These are phyloP conservation scores for Avahi laniger DNA, from an alignment of 2,797 vertebrate genomes.

Conservation along the genomic window DNA sequence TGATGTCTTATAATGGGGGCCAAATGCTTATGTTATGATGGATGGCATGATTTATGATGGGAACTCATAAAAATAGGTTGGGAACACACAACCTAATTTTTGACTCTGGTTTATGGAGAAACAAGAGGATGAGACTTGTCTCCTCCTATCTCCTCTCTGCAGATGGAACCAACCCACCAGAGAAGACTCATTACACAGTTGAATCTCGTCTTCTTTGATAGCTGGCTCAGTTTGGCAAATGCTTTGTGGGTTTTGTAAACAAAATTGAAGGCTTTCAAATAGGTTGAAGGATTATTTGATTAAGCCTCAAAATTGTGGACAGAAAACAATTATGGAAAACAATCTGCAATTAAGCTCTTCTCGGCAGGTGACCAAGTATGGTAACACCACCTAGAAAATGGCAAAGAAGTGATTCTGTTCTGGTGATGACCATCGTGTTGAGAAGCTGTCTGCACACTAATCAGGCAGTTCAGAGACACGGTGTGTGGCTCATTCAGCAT, in stretches of 20 bases:
- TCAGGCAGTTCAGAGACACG: neutral
- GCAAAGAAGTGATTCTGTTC: neutral
- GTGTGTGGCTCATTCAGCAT: neutral
- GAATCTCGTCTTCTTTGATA: neutral
- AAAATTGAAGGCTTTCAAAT: neutral
- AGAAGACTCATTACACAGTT: neutral
- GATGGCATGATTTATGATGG: neutral
- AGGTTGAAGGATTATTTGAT: neutral
- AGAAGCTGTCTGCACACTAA: neutral
- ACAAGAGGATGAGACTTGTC: neutral
- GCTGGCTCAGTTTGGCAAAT: neutral
- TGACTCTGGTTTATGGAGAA: neutral
- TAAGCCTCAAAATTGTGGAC: neutral
- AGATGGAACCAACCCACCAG: neutral
- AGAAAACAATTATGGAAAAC: neutral
- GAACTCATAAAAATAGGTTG: neutral
- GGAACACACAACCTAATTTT: neutral
- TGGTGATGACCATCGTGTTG: accelerated
- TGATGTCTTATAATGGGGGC: neutral
- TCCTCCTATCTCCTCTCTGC: neutral
- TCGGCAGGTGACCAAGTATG: neutral
- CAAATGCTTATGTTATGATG: neutral
- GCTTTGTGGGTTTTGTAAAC: neutral
- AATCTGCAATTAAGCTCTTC: neutral
- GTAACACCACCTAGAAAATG: neutral